These are phyloP conservation scores for Macropus fuliginosus DNA, from an alignment of 2,797 vertebrate genomes.

Conservation along the genomic window DNA sequence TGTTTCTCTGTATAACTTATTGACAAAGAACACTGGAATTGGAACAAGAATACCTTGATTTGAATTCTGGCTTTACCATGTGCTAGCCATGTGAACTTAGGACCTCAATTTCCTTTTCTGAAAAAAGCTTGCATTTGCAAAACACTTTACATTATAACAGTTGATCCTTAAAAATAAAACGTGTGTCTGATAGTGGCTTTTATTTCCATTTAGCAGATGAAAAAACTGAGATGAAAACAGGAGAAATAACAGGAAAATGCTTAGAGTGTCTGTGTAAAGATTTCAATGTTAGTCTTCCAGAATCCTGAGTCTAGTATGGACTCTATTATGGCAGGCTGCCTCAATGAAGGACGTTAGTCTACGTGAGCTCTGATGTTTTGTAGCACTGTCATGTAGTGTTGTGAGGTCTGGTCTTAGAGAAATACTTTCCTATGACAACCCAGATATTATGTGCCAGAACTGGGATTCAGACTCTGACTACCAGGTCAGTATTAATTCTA, in stretches of 20 bases:
- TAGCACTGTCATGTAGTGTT: background rate
- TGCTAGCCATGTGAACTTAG: background rate
- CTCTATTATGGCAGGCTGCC: background rate
- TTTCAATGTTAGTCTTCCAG: background rate
- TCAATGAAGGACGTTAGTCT: background rate
- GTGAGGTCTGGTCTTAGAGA: background rate
- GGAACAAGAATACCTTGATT: background rate
- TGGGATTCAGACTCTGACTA: background rate
- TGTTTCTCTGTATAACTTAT: conserved; percentile 49
- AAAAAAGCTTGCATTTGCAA: background rate
- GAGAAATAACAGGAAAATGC: background rate
- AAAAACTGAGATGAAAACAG: background rate
- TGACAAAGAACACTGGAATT: background rate
- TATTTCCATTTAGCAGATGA: background rate
- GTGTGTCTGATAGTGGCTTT: background rate
- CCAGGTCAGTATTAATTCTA: background rate
- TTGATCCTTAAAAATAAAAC: background rate
- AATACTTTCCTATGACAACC: background rate
- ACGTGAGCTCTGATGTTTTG: background rate
- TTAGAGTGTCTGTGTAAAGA: background rate
- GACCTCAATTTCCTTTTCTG: background rate
- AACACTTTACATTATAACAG: background rate
- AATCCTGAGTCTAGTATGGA: background rate
- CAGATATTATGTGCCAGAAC: background rate
- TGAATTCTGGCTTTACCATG: background rate